Evolutionary conservation across 2,113 vertebrate genomes (phyloP).

Genomic region (Picathartes gymnocephalus): DNA sequence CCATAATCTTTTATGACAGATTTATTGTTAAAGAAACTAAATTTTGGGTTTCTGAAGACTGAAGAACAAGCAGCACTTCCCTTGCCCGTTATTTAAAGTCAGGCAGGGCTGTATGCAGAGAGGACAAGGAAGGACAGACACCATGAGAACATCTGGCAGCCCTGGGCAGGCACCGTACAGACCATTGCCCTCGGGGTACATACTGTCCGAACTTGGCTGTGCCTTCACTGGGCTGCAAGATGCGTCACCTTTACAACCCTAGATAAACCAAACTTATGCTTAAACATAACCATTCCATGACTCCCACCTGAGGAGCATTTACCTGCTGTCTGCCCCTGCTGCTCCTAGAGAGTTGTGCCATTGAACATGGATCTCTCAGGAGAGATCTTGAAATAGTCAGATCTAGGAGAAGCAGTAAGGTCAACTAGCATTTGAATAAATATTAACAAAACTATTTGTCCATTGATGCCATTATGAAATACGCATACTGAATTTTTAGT

Average conservation of each 20-base stretch:
- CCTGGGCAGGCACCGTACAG: background rate
- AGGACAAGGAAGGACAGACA: background rate
- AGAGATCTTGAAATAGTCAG: background rate
- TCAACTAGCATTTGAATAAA: background rate
- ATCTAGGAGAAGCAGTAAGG: background rate
- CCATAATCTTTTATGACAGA: background rate
- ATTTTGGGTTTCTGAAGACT: background rate
- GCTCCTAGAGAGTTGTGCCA: background rate
- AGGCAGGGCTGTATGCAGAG: background rate
- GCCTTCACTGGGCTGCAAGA: background rate
- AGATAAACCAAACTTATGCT: background rate
- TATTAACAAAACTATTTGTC: background rate
- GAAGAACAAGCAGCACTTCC: background rate
- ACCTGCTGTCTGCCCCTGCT: fast-evolving
- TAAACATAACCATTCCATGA: fast-evolving
- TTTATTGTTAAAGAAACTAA: conserved; percentile 18
- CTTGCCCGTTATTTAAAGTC: background rate
- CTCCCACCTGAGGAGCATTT: background rate
- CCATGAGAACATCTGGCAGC: background rate
- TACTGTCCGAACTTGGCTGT: background rate
- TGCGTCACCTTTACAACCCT: background rate
- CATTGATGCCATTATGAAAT: background rate
- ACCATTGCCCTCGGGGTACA: background rate
- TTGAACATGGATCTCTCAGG: background rate
- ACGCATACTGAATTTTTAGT: background rate